These are phyloP conservation scores for Metridium senile DNA, from an alignment of 92 coral and sea anemone species.

Conservation along the genomic window DNA sequence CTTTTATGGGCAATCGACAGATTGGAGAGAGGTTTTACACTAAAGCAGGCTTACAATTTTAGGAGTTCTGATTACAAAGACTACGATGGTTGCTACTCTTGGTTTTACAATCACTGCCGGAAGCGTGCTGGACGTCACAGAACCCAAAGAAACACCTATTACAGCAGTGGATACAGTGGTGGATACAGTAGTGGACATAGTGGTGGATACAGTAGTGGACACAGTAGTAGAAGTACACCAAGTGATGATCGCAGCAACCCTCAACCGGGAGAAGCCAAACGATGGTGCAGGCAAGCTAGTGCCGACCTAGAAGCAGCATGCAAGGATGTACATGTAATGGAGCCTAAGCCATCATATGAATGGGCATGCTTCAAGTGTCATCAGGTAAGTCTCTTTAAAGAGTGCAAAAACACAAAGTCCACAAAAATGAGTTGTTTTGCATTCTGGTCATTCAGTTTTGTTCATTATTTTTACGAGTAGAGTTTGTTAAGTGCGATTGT, in stretches of 20 bases:
- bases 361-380: constrained; percentile 86
- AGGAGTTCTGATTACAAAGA: background rate
- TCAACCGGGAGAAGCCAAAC: constrained; percentile 67
- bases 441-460: too few species aligned
- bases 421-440: too few species aligned
- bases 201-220: background rate
- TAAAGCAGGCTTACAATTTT: background rate
- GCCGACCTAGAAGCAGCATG: constrained; percentile 56
- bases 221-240: background rate
- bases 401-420: too few species aligned
- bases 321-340: constrained; percentile 25
- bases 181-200: too few species aligned
- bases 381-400: constrained; percentile 67
- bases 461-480: too few species aligned
- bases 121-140: constrained; percentile 17
- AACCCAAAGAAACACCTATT: background rate
- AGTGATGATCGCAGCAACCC: constrained; percentile 41
- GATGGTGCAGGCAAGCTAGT: constrained; percentile 76
- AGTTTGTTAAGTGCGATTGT: too few species aligned
- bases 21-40: constrained; percentile 29
- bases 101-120: background rate
- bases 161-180: background rate
- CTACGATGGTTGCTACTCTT: background rate
- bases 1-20: constrained; percentile 37
- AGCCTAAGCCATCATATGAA: constrained; percentile 43